Evolutionary conservation across 2,888 invertebrate species (phyloP).

Genomic region (Siphlonurus alternatus): DNA sequence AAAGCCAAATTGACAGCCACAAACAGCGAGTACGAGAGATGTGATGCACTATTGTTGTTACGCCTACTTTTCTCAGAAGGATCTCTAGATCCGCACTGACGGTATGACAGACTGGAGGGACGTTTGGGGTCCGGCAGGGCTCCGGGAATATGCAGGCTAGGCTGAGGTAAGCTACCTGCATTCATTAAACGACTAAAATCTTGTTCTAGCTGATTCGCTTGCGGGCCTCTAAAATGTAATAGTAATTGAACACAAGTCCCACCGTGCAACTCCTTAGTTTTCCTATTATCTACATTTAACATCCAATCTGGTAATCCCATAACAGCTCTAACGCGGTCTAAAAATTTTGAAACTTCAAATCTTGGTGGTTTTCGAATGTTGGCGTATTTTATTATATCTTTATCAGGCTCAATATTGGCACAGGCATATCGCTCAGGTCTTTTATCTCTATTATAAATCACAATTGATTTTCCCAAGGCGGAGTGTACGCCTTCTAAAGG

Average conservation of each 20-base stretch:
- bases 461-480: conserved; percentile 70
- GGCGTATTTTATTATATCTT: conserved; percentile 76
- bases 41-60: neutral
- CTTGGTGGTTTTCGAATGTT: conserved; percentile 74
- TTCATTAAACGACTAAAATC: conserved; percentile 61
- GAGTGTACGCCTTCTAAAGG: conserved; percentile 57
- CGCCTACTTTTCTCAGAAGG: neutral
- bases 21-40: neutral
- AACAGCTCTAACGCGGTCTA: conserved; percentile 59
- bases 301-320: conserved; percentile 86
- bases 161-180: conserved; percentile 53
- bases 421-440: conserved; percentile 63
- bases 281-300: conserved; percentile 65
- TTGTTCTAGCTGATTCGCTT: conserved; percentile 55
- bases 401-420: conserved; percentile 80
- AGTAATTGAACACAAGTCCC: conserved; percentile 71
- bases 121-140: conserved; percentile 46
- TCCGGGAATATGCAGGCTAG: conserved; percentile 62
- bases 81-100: conserved; percentile 43
- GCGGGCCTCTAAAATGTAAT: conserved; percentile 60
- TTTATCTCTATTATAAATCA: conserved; percentile 60
- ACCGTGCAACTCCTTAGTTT: conserved; percentile 56
- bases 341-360: conserved; percentile 79
- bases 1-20: too few species aligned
- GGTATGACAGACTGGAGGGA: conserved; percentile 51